These are phyloP conservation scores for Stenoptilia bipunctidactyla DNA, from an alignment of 2,888 invertebrate species.

Conservation along the genomic window DNA sequence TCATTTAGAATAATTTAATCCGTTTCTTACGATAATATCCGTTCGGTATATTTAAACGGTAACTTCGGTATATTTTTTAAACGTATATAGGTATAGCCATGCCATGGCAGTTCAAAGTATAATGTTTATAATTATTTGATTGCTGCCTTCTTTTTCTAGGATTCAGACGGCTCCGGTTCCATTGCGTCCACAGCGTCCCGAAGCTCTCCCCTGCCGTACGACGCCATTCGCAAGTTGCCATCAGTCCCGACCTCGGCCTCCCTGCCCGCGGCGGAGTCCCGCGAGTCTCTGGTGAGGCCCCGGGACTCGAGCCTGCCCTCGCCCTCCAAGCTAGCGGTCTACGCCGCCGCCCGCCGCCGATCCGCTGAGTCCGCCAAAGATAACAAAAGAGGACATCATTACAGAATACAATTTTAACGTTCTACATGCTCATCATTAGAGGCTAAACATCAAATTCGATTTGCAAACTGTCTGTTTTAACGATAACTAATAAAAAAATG, in stretches of 20 bases:
- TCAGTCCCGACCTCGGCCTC: conserved; percentile 64
- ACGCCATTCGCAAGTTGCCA: conserved; percentile 52
- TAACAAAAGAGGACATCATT: conserved; percentile 73
- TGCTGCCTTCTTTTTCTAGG: conserved; percentile 38
- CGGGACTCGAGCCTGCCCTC: conserved; percentile 71
- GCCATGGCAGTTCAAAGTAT: no score
- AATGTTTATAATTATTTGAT: no score
- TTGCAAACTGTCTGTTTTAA: no score
- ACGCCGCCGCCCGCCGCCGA: conserved; percentile 62
- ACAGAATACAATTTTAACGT: conserved; percentile 78
- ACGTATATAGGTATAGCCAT: no score
- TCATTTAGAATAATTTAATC: no score
- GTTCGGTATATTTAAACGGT: no score
- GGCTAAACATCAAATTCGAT: no score
- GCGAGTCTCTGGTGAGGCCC: conserved; percentile 56
- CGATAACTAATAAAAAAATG: no score
- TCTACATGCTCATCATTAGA: no score
- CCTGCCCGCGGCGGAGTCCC: conserved; percentile 61
- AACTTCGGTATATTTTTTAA: no score
- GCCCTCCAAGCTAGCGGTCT: conserved; percentile 74
- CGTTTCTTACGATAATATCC: no score
- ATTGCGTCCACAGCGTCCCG: conserved; percentile 57
- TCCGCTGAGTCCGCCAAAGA: conserved; percentile 74
- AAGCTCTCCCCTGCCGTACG: conserved; percentile 56
- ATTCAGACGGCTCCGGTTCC: conserved; percentile 57